Evolutionary conservation across 2,888 invertebrate species (phyloP).

Genomic region (Mythimna ferrago): DNA sequence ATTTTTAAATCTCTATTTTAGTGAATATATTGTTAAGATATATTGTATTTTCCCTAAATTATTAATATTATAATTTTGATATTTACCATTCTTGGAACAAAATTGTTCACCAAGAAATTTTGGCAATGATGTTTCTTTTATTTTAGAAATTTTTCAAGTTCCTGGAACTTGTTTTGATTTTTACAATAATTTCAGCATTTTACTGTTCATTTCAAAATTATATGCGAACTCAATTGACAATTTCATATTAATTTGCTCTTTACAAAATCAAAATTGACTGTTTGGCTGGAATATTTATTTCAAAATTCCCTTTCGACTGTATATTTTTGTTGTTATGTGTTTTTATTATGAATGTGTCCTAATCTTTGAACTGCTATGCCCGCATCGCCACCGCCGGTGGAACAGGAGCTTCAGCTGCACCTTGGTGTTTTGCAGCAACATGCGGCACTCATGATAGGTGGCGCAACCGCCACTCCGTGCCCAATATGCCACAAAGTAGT

Average conservation of each 20-base stretch:
- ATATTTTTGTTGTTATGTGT: constrained; percentile 69
- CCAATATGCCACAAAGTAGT: constrained; percentile 98
- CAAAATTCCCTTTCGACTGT: constrained; percentile 78
- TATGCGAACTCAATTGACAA: constrained; percentile 29
- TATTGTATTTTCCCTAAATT: background rate
- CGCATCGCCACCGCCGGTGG: constrained; percentile 85
- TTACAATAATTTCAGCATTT: constrained; percentile 36
- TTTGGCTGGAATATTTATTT: constrained; percentile 71
- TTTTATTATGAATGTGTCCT: constrained; percentile 79
- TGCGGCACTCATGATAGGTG: constrained; percentile 97
- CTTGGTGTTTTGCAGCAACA: constrained; percentile 99
- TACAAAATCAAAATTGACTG: constrained; percentile 74
- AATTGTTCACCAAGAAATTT: constrained; percentile 5
- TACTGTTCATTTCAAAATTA: constrained; percentile 58
- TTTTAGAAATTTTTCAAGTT: constrained; percentile 11
- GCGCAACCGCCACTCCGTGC: constrained; percentile 97
- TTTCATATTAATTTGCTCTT: constrained; percentile 45
- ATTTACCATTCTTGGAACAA: background rate
- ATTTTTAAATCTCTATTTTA: background rate
- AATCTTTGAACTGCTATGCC: constrained; percentile 88
- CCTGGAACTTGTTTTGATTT: constrained; percentile 24
- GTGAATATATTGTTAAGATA: background rate
- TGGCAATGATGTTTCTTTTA: background rate
- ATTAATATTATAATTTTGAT: background rate
- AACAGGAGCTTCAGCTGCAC: constrained; percentile 97